Evolutionary conservation across 2,113 vertebrate species (phyloP), one percentile per base, ranked within the genome.

Genomic region (Amphiprion ocellaris): DNA sequence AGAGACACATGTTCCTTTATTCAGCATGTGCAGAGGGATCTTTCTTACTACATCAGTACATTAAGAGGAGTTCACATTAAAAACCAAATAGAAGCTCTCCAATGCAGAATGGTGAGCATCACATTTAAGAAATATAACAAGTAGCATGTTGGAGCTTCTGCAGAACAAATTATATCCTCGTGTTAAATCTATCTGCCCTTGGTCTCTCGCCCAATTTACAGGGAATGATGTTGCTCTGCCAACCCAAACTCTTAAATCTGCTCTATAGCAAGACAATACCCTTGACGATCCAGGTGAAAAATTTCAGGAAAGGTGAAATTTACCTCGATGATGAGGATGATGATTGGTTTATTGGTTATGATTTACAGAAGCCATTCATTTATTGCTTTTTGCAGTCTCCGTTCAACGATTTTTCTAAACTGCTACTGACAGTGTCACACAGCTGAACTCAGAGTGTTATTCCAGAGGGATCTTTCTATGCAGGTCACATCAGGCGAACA

Each of bases 171-270:
- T 70, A 86, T 37, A 60, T 60, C 82, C 39, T 60, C 39, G 52
- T 62, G 83, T 71, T 79, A 81, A 89, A 87, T 81, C 68, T 30
- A 53, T 83, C 83, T 77, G 64, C 53, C 55, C 62, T 76, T 71
- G 69, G 78, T 85, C 53, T 79, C 62, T 50, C 17, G 60, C 76
- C 75, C 76, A 56, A 82, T 76, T 83, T 58, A 37, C 70, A n/a
- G 49, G 83, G 65, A 89, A 84, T 80, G 46, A 21, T 17, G 52
- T 12, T 46, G 54, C 55, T 14, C 50, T 70, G 71, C 87, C 81
- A 88, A 85, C 8, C 15, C 60, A 78, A 81, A 70, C 73, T 84
- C 65, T 78, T 84, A 80, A 90, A 87, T 83, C 72, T 81, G 23
- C 49, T 77, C 71, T 76, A 44, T 58, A 67, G 60, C 8, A 55